Base-by-base conservation (phyloP, 2,888 invertebrate genomes). In the Oligia strigilis region DNA sequence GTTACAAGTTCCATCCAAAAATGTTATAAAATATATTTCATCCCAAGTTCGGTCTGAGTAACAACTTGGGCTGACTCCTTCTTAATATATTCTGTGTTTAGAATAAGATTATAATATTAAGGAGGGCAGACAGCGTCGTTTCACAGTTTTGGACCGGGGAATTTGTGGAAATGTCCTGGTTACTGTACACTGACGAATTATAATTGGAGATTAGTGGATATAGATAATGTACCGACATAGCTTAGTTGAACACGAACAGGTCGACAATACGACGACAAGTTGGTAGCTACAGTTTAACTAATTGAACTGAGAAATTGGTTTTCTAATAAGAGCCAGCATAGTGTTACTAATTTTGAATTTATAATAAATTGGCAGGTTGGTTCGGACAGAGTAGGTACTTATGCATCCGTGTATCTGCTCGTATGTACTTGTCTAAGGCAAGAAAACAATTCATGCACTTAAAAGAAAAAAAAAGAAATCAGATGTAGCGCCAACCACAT, bases 61-160 rank as follows among this genome's bases (percentile, higher is more conserved):
- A 91, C 91, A 92, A 92, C 89, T 92, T 91, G 87, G 84, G 87
- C 81, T 90, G 89, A 88, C 91, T 92, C 90, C 92, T 89, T 90
- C 91, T 92, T 96, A 96, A 96, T 96, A 92, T 96, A 97, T 96
- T 96, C 96, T 92, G 92, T 96, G 95, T 96, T 96, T 95, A 94
- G 96, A 96, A 96, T 96, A 96, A 94, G 93, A 96, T 96, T 96
- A 96, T 95, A 96, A 96, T 96, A 96, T 95, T 95, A 95, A 96
- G 95, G 93, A 94, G 94, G 89, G 86, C 82, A 87, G 90, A 88
- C 87, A 85, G 85, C 90, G 90, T 81, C 89, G 91, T 87, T 90
- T 89, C 90, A 90, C 91, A 90, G 89, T 88, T 90, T 91, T 83
- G 92, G 89, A 85, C 90, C 89, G 82, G 84, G 87, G 87, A 91